phyloP scores from a whole-genome alignment of 2,888 invertebrate genomes.

The Caenorhabditis uteleia region DNA sequence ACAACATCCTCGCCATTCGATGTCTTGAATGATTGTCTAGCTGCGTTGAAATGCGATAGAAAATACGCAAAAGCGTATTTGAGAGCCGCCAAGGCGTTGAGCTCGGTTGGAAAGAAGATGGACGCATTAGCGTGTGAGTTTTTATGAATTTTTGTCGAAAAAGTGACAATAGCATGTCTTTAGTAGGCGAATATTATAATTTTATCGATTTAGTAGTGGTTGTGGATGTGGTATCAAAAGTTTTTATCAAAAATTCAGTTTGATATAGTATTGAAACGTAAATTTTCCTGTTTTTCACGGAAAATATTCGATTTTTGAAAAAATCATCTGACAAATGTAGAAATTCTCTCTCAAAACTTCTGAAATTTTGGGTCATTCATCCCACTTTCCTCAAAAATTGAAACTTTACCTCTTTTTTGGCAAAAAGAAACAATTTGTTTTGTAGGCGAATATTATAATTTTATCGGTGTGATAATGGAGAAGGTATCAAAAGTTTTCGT shows the following conservation, averaged over 20 bases:
- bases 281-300: not conserved
- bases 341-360: no score
- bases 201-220: no score
- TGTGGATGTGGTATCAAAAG: not conserved
- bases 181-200: not conserved
- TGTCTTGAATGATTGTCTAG: constrained; percentile 30
- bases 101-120: constrained; percentile 27
- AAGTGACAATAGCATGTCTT: not conserved
- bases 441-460: no score
- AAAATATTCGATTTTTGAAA: not conserved
- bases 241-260: not conserved
- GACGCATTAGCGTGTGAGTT: constrained; percentile 32
- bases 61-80: constrained; percentile 35
- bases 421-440: no score
- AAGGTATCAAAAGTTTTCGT: no score
- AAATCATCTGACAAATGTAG: no score
- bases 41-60: constrained; percentile 26
- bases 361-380: no score
- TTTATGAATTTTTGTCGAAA: not conserved
- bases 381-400: no score
- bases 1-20: constrained; percentile 11
- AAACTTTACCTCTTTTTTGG: no score
- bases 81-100: constrained; percentile 29
- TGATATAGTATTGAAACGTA: not conserved
- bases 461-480: no score